A percentile compares a stretch with the other conserved stretches of the same genome.
Conservation (phyloP, 2,888 invertebrate genomes). For the Cheilosia pagana region DNA sequence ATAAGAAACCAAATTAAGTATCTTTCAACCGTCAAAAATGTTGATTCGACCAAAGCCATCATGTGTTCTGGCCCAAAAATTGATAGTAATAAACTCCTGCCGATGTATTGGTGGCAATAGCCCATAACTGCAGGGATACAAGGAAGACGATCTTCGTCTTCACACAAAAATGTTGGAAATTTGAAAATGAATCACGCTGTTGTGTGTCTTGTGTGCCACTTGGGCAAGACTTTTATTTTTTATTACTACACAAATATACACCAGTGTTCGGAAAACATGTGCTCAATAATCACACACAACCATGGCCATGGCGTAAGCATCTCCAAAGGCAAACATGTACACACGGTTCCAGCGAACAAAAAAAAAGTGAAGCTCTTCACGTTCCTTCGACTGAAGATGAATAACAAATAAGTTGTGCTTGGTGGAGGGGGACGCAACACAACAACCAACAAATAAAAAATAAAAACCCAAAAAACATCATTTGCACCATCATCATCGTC, state of each 20-base stretch:
- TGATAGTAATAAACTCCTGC: conserved; percentile 58
- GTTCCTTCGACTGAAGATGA: conserved; percentile 61
- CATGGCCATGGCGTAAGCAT: conserved; percentile 9
- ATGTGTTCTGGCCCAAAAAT: conserved; percentile 34
- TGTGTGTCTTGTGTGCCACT: conserved; percentile 64
- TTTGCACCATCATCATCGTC: conserved; percentile 49
- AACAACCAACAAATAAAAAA: conserved; percentile 16
- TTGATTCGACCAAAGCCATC: conserved; percentile 16
- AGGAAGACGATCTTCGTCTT: conserved; percentile 36
- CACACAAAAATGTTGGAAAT: conserved; percentile 24
- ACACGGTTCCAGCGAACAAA: conserved; percentile 34
- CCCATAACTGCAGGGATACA: conserved; percentile 50
- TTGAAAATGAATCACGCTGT: conserved; percentile 67
- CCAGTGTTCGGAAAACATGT: conserved; percentile 49
- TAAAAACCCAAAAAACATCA: conserved; percentile 54
- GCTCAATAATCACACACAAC: conserved; percentile 62
- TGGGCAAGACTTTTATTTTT: conserved; percentile 62
- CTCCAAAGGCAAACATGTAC: conserved; percentile 32
- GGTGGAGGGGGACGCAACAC: conserved; percentile 23
- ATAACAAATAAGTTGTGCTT: conserved; percentile 64
- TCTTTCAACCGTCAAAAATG: conserved; percentile 43
- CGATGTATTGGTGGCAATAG: conserved; percentile 22
- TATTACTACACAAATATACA: conserved; percentile 46
- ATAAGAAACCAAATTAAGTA: conserved; percentile 59
- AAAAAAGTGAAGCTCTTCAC: conserved; percentile 75